Conservation (phyloP, 2,113 vertebrate genomes). For the Phrynosoma blainvillii region DNA sequence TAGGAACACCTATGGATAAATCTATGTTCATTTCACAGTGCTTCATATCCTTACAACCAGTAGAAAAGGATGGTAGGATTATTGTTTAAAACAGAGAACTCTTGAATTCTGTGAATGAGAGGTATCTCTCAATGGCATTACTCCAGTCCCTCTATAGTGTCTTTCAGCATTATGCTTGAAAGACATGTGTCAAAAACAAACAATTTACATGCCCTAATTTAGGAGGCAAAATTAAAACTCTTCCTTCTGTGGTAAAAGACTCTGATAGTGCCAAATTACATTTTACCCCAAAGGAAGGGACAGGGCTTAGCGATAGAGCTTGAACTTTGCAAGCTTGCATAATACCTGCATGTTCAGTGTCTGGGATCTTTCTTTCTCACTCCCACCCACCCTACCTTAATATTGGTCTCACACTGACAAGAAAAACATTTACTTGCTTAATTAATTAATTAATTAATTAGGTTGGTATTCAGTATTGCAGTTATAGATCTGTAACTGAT, state of each 20-base stretch:
- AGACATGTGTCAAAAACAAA: not conserved
- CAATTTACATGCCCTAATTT: not conserved
- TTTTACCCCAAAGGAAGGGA: no score
- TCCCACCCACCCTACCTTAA: no score
- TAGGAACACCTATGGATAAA: not conserved
- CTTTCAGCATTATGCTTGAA: not conserved
- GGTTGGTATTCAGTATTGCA: no score
- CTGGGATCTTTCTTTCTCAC: not conserved
- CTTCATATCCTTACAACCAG: not conserved
- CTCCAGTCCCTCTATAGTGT: not conserved
- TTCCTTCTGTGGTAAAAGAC: not conserved
- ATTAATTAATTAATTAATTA: no score
- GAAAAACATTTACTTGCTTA: no score
- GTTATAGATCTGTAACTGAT: no score
- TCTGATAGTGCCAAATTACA: not conserved
- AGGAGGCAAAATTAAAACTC: not conserved
- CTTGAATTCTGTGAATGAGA: not conserved
- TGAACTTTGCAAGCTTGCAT: not conserved
- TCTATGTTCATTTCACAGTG: not conserved
- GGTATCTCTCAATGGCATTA: not conserved
- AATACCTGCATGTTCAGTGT: not conserved
- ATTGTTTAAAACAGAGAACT: not conserved
- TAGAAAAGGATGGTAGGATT: not conserved
- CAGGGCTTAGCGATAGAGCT: not conserved
- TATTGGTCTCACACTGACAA: no score